Evolutionary conservation across 2,888 invertebrate species (phyloP), one percentile per base, ranked within the genome.

Genomic region (Frankliniella intonsa): DNA sequence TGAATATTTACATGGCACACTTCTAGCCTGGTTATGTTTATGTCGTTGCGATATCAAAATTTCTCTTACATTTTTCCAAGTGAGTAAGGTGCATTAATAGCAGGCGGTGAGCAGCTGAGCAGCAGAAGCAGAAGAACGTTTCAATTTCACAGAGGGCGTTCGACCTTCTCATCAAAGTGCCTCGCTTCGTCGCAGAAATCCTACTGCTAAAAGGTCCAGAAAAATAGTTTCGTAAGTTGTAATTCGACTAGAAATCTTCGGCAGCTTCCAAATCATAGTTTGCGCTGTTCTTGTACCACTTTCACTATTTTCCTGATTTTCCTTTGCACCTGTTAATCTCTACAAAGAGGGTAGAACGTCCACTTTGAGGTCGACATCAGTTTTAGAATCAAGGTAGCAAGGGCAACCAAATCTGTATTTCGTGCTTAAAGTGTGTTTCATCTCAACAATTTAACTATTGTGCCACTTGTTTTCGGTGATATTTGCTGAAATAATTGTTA

Each of bases 101-200:
- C 11, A 62, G 62, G 62, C 62, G 62, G 62, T 62, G 62, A 62
- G n/a, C 62, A 62, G 62, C 0, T 17, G 62, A 17, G 62, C 62
- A 14, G 11, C 22, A 76, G 25, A 76, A 76, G 69, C 55, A 55
- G 55, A 22, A 76, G 69, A 25, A 76, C 69, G 69, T 76, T 76
- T 7, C 12, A 76, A 25, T 76, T 76, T 76, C 25, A 25, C 69
- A 25, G 69, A 76, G 12, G 69, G 69, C 69, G 69, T 76, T 76
- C 69, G 69, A 76, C 69, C 69, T 76, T 76, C 69, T 76, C 69
- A 76, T 76, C 69, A 76, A 25, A 76, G 69, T 76, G 25, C 69
- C 69, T 76, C 69, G 69, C 25, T 25, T 76, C 69, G 55, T 12
- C 9, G 69, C 11, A 76, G 69, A 1, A 25, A 25, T 25, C 69